These are phyloP conservation scores for Erynnis tages DNA, from an alignment of 2,888 invertebrate species.

Conservation along the genomic window DNA sequence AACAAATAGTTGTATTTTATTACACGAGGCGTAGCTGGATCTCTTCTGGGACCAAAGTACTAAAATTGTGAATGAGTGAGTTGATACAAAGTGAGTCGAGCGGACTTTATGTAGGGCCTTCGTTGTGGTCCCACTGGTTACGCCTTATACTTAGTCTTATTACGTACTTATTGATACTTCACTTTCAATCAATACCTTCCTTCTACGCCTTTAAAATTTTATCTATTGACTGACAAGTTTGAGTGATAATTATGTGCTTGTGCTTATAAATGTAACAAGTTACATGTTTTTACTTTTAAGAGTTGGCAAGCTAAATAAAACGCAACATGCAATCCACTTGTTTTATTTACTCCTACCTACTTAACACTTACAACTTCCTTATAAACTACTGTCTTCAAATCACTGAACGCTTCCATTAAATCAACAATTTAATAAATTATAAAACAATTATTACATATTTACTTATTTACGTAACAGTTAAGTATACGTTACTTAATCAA, in stretches of 20 bases:
- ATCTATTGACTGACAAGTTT: slow-evolving; percentile 73
- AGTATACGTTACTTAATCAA: too few species aligned
- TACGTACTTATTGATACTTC: slow-evolving; percentile 34
- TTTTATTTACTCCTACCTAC: slow-evolving; percentile 39
- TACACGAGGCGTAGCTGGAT: slow-evolving; percentile 71
- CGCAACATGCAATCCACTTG: slow-evolving; percentile 57
- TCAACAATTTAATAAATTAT: too few species aligned
- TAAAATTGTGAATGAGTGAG: slow-evolving; percentile 43
- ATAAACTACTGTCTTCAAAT: too few species aligned
- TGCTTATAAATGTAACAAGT: slow-evolving; percentile 78
- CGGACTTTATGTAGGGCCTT: slow-evolving; percentile 48
- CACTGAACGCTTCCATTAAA: too few species aligned
- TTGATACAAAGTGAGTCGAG: slow-evolving; percentile 53
- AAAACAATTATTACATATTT: too few species aligned
- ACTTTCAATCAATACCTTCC: slow-evolving; percentile 62
- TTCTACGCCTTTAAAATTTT: slow-evolving; percentile 64
- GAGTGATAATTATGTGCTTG: slow-evolving; percentile 78
- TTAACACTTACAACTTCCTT: not conserved
- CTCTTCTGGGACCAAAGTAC: slow-evolving; percentile 67
- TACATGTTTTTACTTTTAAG: slow-evolving; percentile 68
- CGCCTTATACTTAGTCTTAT: slow-evolving; percentile 63
- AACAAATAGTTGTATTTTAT: slow-evolving; percentile 27
- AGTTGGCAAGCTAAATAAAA: slow-evolving; percentile 67
- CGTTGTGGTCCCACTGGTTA: slow-evolving; percentile 70
- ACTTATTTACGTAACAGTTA: too few species aligned